A percentile compares a stretch with the other conserved stretches of the same genome.
Conservation (phyloP, 1,140 invertebrate species). For the Periplaneta americana region DNA sequence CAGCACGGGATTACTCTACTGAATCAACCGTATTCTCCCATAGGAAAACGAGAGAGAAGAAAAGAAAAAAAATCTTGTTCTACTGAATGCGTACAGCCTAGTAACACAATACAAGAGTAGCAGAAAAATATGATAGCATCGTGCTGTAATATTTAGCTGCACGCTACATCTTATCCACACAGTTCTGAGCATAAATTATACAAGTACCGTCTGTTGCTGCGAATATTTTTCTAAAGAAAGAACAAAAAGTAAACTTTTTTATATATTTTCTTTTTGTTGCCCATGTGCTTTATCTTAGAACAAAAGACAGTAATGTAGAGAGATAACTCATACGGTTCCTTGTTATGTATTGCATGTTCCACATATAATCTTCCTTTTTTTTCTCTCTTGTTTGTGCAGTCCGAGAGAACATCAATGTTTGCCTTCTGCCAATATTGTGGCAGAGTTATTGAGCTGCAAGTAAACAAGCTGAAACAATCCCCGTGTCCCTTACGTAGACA, state of each 20-base stretch:
- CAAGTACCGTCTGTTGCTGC: background rate
- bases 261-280: background rate
- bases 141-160: background rate
- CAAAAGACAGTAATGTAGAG: background rate
- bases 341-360: background rate
- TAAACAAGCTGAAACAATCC: no score
- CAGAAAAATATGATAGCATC: background rate
- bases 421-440: no score
- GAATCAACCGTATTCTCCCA: background rate
- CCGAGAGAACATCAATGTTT: no score
- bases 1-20: background rate
- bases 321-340: background rate
- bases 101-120: background rate
- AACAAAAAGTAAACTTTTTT: background rate
- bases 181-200: background rate
- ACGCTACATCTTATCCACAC: background rate
- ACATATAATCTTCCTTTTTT: no score
- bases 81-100: background rate
- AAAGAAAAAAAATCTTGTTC: background rate
- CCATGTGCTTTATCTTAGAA: background rate
- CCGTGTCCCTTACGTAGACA: no score
- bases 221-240: background rate
- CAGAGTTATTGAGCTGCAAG: no score
- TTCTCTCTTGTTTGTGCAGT: no score
- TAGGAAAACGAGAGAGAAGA: no score